Base-by-base conservation (phyloP, 2,888 invertebrate species). In the Tetragnatha montana region DNA sequence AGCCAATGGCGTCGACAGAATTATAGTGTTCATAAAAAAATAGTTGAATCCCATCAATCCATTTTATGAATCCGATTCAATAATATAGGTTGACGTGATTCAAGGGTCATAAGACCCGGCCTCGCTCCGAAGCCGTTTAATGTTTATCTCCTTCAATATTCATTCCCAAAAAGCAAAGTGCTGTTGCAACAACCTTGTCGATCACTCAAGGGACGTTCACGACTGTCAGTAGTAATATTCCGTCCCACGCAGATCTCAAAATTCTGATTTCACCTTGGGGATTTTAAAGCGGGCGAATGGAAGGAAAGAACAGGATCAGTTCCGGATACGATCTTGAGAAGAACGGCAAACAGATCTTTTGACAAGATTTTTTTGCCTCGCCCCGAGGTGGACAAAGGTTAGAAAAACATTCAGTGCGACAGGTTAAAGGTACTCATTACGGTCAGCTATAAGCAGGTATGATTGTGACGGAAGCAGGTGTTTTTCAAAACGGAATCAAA, bases 291-390 rank as follows among this genome's bases (percentile, higher is more conserved):
- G 69, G 47, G 75, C 68, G 71, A 68, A 80, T 60, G 21, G 75
- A 75, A 60, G 68, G 78, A 83, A 22, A 88, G 74, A 83, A 73
- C 60, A 73, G 74, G 79, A 88, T 83, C 88, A 88, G 79, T 88
- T 88, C 88, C 88, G 88, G 88, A 88, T 88, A 75, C 69, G 80
- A 75, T 47, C 83, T 88, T 78, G 73, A 88, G 82, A 82, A 82
- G 82, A 84, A 83, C 79, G 69, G 88, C 78, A 88, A 88, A 88
- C 68, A 88, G 74, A 88, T 88, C 83, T 88, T 88, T 88, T 88
- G 84, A 84, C 83, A 88, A 83, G 82, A 71, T 85, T 85, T 85
- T 70, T 51, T 73, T 68, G 21, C 68, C 47, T 50, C 68, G 17
- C 22, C 35, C 69, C 47, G 69, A 75, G 60, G 70, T 70, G 81